Evolutionary conservation across 1,140 invertebrate species (phyloP), one percentile per base, ranked within the genome.

Genomic region (Bombus soroeensis): DNA sequence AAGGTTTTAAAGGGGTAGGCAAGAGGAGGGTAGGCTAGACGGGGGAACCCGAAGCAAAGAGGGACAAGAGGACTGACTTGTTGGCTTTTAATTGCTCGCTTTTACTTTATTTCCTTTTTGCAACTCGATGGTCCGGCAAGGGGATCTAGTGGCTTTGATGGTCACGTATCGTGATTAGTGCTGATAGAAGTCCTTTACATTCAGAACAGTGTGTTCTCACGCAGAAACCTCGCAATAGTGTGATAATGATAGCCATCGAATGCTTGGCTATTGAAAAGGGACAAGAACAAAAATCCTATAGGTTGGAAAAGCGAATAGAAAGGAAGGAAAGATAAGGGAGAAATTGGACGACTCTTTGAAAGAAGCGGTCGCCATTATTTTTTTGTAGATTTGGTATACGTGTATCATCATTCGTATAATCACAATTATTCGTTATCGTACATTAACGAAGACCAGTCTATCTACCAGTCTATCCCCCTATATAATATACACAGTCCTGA

Each of bases 31-130:
- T 72, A 47, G 39, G 18, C 43, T 62, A 34, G 59, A 62, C 73
- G 18, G 12, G 57, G 32, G 22, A 34, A 53, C 12, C 37, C 22
- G 77, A 13, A 62, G 41, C 70, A 77, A 39, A 70, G 73, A 66
- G 57, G 79, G 59, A 87, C 53, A 72, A 66, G 62, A 53, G 73
- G 81, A 66, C 12, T 8, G 84, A 75, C 73, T 83, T 83, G 87
- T 88, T 73, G 87, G 59, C 84, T 91, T 90, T 91, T 91, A 91
- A 91, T 91, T 90, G 87, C 89, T 90, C 87, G 74, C 89, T 90
- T 91, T 90, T 85, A 90, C 88, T 91, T 82, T 87, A 88, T 88
- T 87, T 90, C 75, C 77, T 90, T 91, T 77, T 91, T 84, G 81
- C 81, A 62, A 85, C 75, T 79, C 81, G 77, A 91, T 79, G 75